Base-by-base conservation (phyloP, 2,888 invertebrate species). In the Leucania comma region DNA sequence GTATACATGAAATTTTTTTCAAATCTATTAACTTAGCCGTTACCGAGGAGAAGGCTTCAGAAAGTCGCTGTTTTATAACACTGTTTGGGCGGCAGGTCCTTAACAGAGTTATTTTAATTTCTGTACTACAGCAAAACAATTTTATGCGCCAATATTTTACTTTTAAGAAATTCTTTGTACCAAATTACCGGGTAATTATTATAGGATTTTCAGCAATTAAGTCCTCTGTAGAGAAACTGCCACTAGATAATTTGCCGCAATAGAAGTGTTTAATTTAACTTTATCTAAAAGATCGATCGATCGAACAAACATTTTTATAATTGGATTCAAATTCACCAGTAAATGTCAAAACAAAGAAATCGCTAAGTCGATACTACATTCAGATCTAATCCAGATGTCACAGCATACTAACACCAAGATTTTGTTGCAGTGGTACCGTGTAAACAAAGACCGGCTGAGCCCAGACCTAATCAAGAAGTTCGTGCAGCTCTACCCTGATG, bases 381-480 rank as follows among this genome's bases (percentile, higher is more conserved):
- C 20, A 20, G 20, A 46, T n/a, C n/a, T n/a, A n/a, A 20, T 46
- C 20, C 17, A 46, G 12, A 20, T 46, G 20, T 46, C 5, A 46
- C 46, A 20, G 46, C 46, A 46, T 20, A 46, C 38, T 14, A 12
- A 14, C 4, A n/a, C n/a, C n/a, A n/a, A n/a, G n/a, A n/a, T 22
- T 67, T 90, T 90, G 88, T 95, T 94, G 0, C 96, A 98, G 98
- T 98, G 98, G 98, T 98, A 98, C 92, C 95, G 94, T 48, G 97
- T 97, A 73, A 96, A 98, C 89, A 92, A 96, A 69, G 94, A 90
- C 48, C 91, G 93, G 24, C 88, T 98, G 57, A 96, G 96, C 46
- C 91, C 96, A 54, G 96, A 96, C 26, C 87, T 97, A 65, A 90
- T 96, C 60, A 90, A 95, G 75, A 96, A 96, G 85, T 98, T 98